Evolutionary conservation across 2,888 invertebrate species (phyloP).

Genomic region (Drosophila borborema): DNA sequence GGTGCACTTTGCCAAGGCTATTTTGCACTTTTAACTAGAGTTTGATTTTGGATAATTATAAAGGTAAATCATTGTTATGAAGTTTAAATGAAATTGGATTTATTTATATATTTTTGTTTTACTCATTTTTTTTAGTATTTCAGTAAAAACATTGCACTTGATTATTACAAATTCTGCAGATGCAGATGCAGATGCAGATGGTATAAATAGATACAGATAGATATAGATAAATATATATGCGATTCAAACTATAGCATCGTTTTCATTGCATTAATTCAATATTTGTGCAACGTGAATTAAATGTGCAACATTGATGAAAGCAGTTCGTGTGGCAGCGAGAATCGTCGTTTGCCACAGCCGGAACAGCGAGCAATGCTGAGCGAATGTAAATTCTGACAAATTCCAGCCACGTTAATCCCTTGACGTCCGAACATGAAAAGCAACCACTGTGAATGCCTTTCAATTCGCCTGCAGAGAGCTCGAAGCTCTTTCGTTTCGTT

Average conservation of each 20-base stretch:
- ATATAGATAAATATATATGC: neutral
- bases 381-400: conserved; percentile 35
- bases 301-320: conserved; percentile 6
- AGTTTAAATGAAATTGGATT: no score
- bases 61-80: no score
- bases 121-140: no score
- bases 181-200: no score
- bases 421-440: conserved; percentile 27
- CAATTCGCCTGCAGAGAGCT: conserved; percentile 7
- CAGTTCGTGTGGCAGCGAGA: neutral
- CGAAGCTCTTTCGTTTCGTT: neutral
- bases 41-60: neutral
- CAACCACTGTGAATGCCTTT: conserved; percentile 25
- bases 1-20: neutral
- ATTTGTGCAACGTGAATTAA: conserved; percentile 3
- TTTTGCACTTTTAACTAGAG: neutral
- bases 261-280: neutral
- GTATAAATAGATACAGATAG: no score
- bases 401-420: conserved; percentile 35
- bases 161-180: no score
- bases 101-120: no score
- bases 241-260: neutral
- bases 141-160: no score
- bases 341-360: neutral
- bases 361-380: conserved; percentile 15